These are phyloP conservation scores for Geotrypetes seraphini DNA, from an alignment of 2,797 vertebrate genomes.

Conservation along the genomic window DNA sequence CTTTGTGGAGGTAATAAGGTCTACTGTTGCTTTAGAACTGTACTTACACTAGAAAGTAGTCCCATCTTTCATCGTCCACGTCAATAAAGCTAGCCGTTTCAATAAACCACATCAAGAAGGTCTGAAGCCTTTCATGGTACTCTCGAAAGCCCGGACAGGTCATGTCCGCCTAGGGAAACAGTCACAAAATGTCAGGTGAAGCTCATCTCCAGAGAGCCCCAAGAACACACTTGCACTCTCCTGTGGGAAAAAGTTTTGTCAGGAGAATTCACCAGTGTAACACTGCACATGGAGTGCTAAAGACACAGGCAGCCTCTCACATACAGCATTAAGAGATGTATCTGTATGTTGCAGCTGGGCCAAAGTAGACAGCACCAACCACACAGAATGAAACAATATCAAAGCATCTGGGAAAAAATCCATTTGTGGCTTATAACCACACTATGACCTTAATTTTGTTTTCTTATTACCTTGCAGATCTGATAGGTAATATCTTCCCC, in stretches of 20 bases:
- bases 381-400: constrained; percentile 1
- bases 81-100: constrained; percentile 98
- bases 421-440: no score
- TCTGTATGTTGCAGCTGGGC: not conserved
- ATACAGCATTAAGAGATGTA: constrained; percentile 12
- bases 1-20: constrained; percentile 80
- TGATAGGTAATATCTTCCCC: constrained; percentile 82
- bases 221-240: constrained; percentile 28
- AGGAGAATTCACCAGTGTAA: constrained; percentile 11
- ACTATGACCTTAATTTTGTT: not conserved
- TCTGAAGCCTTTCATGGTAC: constrained; percentile 94
- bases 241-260: constrained; percentile 26
- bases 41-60: constrained; percentile 98
- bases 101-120: constrained; percentile 98
- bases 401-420: no score
- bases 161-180: constrained; percentile 79
- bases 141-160: constrained; percentile 87
- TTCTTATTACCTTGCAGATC: constrained; percentile 79
- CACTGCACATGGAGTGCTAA: no score
- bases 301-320: no score
- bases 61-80: constrained; percentile 94
- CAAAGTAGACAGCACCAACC: constrained; percentile 2
- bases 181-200: constrained; percentile 62
- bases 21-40: constrained; percentile 81
- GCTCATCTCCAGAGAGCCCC: constrained; percentile 35